Base-by-base conservation (phyloP, 2,113 vertebrate species). In the Tachuris rubrigastra region DNA sequence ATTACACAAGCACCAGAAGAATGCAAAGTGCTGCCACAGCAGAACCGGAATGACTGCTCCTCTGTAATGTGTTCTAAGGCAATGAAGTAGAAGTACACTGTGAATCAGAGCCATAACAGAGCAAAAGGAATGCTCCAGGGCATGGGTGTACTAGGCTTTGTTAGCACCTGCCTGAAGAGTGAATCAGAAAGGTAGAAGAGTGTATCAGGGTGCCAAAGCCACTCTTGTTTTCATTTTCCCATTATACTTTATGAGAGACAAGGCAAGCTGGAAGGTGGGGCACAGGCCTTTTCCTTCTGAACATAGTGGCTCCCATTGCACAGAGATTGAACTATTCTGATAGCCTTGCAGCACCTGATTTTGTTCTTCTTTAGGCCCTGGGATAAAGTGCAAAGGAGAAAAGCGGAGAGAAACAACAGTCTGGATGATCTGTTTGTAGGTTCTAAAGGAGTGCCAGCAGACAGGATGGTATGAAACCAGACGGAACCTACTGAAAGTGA, bases 171-270 rank as follows among this genome's bases (percentile, higher is more conserved):
- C 46, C 67, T 76, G 47, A 16, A 85, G 46, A 2, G 4, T 90
- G 87, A 83, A 69, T 83, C 53, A 90, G 67, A 79, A 87, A 79
- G n/a, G 41, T 65, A 85, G 91, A 23, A 91, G 21, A 13, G 39
- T 50, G 30, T 18, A 31, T 55, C 23, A 84, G 33, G 16, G 9
- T 85, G 56, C 12, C 42, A 90, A 84, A 66, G 6, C 15, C 60
- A 81, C 23, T 53, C 20, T 33, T n/a, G 4, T 69, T 84, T 71
- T 66, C 7, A 46, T 82, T 87, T 85, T 82, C 9, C 23, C 39
- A 22, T 35, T 68, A 42, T 39, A 25, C 49, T 82, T 87, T 18
- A 49, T 22, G 17, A 65, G 30, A 80, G 33, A 74, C 27, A 67
- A 33, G 21, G 25, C 17, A 76, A 91, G 13, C 28, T 66, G 62